Evolutionary conservation across 2,113 vertebrate genomes (phyloP), one percentile per base, ranked within the genome.

Genomic region (Pampusana beccarii): DNA sequence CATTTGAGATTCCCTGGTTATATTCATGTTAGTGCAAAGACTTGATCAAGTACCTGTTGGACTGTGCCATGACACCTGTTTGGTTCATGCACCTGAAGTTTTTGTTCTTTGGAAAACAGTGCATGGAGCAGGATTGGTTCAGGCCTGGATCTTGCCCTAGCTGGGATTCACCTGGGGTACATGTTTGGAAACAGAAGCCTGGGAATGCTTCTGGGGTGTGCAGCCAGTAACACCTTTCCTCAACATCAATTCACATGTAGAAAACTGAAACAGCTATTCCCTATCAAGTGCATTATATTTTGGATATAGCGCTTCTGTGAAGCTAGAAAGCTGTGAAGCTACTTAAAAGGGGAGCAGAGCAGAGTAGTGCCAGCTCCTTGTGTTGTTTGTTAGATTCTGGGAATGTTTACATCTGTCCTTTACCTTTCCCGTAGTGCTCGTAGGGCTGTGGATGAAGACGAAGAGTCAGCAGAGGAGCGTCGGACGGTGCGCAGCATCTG

Each of bases 361-460:
- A 34, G 54, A 38, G 51, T 3, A 62, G 50, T 54, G 25, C 23
- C 28, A 33, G 25, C 36, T 91, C 20, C 61, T 88, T 42, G 28
- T 31, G 19, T 1, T 26, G 11, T 57, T 92, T 73, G 16, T 57
- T 57, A 1, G 70, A 74, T 58, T 46, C 51, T 79, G 44, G 50
- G 14, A 48, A 20, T 34, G 6, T 75, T 87, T 40, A 86, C 42
- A 24, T 83, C 12, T 70, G 65, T 23, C 42, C 92, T 5, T 93
- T 18, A 57, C 31, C 33, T 87, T 96, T 64, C 48, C 67, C 16
- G 3, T 70, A 98, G 98, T 10, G n/a, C 71, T 57, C 98, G 98
- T 31, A 98, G 98, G 86, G 99, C 99, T 24, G 98, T 98, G 88
- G 99, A 99, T 95, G 99, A 99, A 95, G 99, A 98, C 62, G 99